Conservation (phyloP, 2,888 invertebrate genomes). For the Podotricha telesiphe region DNA sequence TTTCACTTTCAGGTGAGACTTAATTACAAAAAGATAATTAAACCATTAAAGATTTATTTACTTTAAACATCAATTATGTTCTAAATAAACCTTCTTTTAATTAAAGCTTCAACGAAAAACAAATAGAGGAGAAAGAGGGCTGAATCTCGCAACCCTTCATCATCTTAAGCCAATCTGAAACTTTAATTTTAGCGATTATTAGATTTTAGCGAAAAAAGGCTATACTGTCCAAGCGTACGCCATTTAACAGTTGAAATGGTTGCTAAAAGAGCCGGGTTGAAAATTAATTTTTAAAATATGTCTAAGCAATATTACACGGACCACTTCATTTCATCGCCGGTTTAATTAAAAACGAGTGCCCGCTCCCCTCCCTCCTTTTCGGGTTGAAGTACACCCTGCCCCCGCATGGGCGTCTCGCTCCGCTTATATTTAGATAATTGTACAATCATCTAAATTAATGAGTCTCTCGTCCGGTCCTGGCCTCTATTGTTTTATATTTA, state of each 20-base stretch:
- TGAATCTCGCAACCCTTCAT: conserved; percentile 68
- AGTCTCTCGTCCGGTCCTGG: conserved; percentile 81
- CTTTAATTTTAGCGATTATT: conserved; percentile 20
- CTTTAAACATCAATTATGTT: conserved; percentile 81
- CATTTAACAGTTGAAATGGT: conserved; percentile 38
- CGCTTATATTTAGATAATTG: conserved; percentile 84
- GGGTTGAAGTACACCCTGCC: conserved; percentile 76
- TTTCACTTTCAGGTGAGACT: conserved; percentile 77
- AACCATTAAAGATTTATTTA: conserved; percentile 81
- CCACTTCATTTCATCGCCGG: conserved; percentile 83
- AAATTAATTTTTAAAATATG: conserved; percentile 83
- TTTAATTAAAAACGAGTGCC: conserved; percentile 84
- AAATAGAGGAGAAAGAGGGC: conserved; percentile 68
- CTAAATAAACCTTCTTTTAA: conserved; percentile 81
- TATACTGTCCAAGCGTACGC: conserved; percentile 27
- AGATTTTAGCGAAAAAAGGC: conserved; percentile 20
- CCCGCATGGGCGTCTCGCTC: conserved; percentile 78
- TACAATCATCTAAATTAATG: conserved; percentile 85
- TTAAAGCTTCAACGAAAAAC: conserved; percentile 82
- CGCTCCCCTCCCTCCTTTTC: conserved; percentile 79
- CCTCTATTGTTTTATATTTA: conserved; percentile 78
- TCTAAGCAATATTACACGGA: conserved; percentile 83
- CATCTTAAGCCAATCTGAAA: conserved; percentile 46
- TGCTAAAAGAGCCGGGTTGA: conserved; percentile 45
- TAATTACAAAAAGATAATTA: conserved; percentile 81